Conservation (phyloP, 1,140 invertebrate genomes). For the Formica exsecta region DNA sequence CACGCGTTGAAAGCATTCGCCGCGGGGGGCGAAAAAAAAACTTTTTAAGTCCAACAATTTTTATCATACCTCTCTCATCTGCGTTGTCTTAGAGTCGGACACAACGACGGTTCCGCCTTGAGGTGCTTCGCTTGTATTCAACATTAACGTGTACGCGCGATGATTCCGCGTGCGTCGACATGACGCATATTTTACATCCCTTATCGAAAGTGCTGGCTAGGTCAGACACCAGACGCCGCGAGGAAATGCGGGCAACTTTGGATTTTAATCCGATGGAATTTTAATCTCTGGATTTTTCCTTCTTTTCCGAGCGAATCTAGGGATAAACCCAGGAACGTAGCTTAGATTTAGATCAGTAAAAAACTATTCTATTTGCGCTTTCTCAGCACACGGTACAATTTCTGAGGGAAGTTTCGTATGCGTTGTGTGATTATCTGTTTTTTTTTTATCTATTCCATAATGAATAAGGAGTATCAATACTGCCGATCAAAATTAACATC, state of each 20-base stretch:
- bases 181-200: slow-evolving; percentile 34
- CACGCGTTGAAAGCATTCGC: slow-evolving; percentile 40
- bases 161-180: slow-evolving; percentile 4
- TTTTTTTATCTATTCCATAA: not conserved
- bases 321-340: not conserved
- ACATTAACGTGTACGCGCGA: slow-evolving; percentile 11
- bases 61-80: slow-evolving; percentile 42
- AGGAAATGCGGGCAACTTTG: slow-evolving; percentile 16
- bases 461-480: not conserved
- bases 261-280: slow-evolving; percentile 62
- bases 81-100: not conserved
- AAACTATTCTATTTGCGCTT: not conserved
- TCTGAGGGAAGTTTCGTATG: not conserved
- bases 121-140: not conserved
- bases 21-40: slow-evolving; percentile 28
- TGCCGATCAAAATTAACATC: not conserved
- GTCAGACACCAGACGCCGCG: slow-evolving; percentile 34
- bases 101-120: not conserved
- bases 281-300: slow-evolving; percentile 35
- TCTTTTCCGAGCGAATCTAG: slow-evolving; percentile 5
- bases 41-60: slow-evolving; percentile 52
- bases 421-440: not conserved
- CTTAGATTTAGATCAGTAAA: slow-evolving; percentile 4
- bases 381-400: not conserved
- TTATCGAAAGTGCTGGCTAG: slow-evolving; percentile 12